phyloP scores from a whole-genome alignment of 1,140 invertebrate species.

The Zaprionus nigranus region DNA sequence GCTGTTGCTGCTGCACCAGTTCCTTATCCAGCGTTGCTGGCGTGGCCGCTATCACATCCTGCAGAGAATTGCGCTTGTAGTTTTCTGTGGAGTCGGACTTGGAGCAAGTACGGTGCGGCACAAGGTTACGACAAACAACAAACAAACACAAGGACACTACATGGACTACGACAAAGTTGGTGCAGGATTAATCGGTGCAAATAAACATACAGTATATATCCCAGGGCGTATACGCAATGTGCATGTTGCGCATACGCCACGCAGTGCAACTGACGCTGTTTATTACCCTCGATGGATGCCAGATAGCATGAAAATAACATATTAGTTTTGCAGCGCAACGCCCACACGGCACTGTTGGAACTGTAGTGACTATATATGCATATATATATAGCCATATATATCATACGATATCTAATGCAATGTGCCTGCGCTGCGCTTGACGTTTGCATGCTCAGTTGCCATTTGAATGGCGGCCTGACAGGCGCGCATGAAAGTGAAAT shows the following conservation, averaged over 20 bases:
- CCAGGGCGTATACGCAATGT: constrained; percentile 46
- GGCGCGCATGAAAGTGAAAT: constrained; percentile 40
- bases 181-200: constrained; percentile 9
- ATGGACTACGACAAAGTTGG: constrained; percentile 24
- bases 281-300: background rate
- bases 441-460: constrained; percentile 77
- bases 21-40: constrained; percentile 6
- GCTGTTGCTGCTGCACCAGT: background rate
- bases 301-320: constrained; percentile 34
- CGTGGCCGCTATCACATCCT: constrained; percentile 64
- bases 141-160: constrained; percentile 36
- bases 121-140: background rate
- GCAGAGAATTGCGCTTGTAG: constrained; percentile 52
- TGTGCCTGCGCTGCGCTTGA: constrained; percentile 67
- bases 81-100: constrained; percentile 10
- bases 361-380: constrained; percentile 12
- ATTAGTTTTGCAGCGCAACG: constrained; percentile 30
- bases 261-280: constrained; percentile 1
- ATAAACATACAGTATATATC: constrained; percentile 7
- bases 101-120: constrained; percentile 18
- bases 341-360: constrained; percentile 14
- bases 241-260: constrained; percentile 59
- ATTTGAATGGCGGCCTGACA: constrained; percentile 70
- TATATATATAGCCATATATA: constrained; percentile 23
- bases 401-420: constrained; percentile 61